Base-by-base conservation (phyloP, 2,797 vertebrate genomes). In the Falco berigora region DNA sequence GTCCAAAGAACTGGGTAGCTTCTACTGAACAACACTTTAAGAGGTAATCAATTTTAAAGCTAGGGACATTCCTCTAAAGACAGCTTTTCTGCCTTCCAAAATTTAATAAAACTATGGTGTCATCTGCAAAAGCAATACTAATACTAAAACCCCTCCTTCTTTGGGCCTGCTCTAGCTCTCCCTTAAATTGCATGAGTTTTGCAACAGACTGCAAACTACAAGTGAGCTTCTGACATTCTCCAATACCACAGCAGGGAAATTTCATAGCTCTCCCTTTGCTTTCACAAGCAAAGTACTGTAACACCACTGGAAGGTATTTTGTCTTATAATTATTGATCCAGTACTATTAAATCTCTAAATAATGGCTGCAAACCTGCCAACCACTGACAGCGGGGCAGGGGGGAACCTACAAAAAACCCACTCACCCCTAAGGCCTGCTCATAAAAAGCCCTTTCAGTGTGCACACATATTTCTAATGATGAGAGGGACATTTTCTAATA, bases 321-420 rank as follows among this genome's bases (percentile, higher is more conserved):
- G n/a, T n/a, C n/a, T n/a, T 95, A 80, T 59, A 86, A 62, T 82
- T 78, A 97, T 86, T 93, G 94, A 96, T 85, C 63, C 53, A 24
- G 8, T 59, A 67, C 78, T 84, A 79, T 40, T 84, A 97, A 90
- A 88, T 81, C n/a, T 24, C 93, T 88, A 94, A 96, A 93, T 75
- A 94, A 84, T 64, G 84, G 74, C 91, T 97, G 71, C 88, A 94
- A 86, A 96, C 34, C 14, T 88, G 68, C 71, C 96, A 97, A 58
- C 71, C 86, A 92, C 79, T 94, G 95, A 96, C 92, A 95, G 78
- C 44, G 18, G 8, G 44, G 44, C 17, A 17, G 8, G 4, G 44
- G 44, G 44, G 17, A 44, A 27, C 2, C 23, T 85, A 38, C 49
- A 88, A 38, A 88, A 38, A 88, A 95, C 92, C 95, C 64, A 84